Evolutionary conservation across 2,797 vertebrate genomes (phyloP).

Genomic region (Lepus oiostolus): DNA sequence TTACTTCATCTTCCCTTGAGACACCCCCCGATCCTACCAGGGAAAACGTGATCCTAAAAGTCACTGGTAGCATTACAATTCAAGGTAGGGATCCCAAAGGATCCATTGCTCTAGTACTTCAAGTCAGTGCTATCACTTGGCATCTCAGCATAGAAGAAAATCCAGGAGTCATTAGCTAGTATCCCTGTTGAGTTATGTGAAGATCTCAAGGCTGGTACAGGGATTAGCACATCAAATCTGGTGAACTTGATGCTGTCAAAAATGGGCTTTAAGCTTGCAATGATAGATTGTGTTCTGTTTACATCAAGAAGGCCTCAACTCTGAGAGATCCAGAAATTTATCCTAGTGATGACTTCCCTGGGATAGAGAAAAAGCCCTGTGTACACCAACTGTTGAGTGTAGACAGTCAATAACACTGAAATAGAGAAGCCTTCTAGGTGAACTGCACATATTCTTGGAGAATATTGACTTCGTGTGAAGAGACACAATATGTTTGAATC

Average conservation of each 20-base stretch:
- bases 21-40: accelerated
- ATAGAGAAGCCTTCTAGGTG: neutral
- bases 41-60: neutral
- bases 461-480: neutral
- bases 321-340: neutral
- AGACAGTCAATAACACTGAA: neutral
- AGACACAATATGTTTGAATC: neutral
- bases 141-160: neutral
- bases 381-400: neutral
- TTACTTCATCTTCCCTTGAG: neutral
- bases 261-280: neutral
- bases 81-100: neutral
- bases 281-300: neutral
- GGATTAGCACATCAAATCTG: neutral
- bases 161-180: neutral
- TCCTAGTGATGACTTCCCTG: neutral
- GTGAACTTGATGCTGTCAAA: neutral
- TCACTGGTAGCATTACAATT: neutral
- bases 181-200: neutral
- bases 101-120: neutral
- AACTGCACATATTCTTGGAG: neutral
- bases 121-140: neutral
- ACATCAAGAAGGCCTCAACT: neutral
- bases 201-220: neutral
- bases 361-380: neutral